Evolutionary conservation across 2,797 vertebrate species (phyloP).

Genomic region (Mormyrus proboscirostris): DNA sequence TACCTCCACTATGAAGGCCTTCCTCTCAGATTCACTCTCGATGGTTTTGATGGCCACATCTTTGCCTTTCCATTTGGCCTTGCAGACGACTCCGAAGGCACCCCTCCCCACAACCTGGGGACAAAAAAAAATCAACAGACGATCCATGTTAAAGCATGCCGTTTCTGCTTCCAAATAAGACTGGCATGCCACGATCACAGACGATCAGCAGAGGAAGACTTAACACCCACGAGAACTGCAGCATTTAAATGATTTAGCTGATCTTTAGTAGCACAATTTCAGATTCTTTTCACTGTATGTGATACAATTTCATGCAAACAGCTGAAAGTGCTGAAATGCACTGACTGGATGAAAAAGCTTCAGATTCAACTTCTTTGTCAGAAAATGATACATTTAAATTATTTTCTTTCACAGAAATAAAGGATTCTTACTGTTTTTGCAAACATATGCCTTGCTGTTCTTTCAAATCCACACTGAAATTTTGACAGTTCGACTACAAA

Average conservation of each 20-base stretch:
- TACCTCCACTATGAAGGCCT: conserved; percentile 97
- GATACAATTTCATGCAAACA: background rate
- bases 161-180: background rate
- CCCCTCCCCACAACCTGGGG: conserved; percentile 93
- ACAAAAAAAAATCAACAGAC: conserved; percentile 9
- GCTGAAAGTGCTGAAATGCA: background rate
- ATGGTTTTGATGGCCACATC: conserved; percentile 99
- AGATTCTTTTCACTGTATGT: background rate
- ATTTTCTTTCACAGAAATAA: background rate
- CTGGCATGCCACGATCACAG: background rate
- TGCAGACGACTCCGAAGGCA: conserved; percentile 96
- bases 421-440: background rate
- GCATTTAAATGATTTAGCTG: background rate
- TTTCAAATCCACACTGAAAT: background rate
- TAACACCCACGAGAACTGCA: background rate
- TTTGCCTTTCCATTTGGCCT: conserved; percentile 97
- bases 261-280: background rate
- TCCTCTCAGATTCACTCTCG: conserved; percentile 97
- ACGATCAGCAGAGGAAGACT: background rate
- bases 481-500: background rate
- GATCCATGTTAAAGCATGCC: background rate
- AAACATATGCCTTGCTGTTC: background rate
- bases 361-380: background rate
- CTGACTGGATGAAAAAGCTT: background rate
- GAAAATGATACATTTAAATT: background rate